A percentile compares a stretch with the other conserved stretches of the same genome.
phyloP scores from a whole-genome alignment of 2,113 vertebrate genomes.

The Salvelinus sp. region DNA sequence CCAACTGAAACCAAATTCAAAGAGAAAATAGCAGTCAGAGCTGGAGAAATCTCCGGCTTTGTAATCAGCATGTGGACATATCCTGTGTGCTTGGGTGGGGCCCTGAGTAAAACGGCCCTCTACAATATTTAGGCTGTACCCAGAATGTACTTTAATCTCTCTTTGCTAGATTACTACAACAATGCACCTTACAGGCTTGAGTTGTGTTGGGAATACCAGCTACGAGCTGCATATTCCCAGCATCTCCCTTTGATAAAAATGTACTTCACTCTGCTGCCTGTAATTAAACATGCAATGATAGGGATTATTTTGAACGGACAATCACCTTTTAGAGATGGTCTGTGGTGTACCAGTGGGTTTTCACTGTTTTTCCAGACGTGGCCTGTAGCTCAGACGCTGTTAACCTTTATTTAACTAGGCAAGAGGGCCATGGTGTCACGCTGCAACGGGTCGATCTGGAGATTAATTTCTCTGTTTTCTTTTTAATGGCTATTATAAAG shows the following conservation, averaged over 20 bases:
- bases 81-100: not conserved
- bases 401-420: too few species aligned
- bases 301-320: too few species aligned
- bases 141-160: conserved; percentile 10
- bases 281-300: not conserved
- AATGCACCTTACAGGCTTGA: conserved; percentile 16
- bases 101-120: not conserved
- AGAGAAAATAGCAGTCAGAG: not conserved
- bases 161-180: conserved; percentile 18
- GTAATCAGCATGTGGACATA: not conserved
- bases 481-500: too few species aligned
- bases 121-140: not conserved
- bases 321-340: too few species aligned
- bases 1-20: not conserved
- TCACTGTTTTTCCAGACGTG: too few species aligned
- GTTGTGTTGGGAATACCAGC: conserved; percentile 7
- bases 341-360: too few species aligned
- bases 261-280: not conserved
- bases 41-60: not conserved
- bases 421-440: too few species aligned
- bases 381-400: too few species aligned
- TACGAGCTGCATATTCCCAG: conserved; percentile 1
- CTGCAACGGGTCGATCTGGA: too few species aligned
- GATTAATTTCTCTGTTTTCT: too few species aligned
- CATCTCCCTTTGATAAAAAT: conserved; percentile 14